Percentiles rank a stretch among this genome's conserved stretches.
These are phyloP conservation scores for Halcyon smyrnensis DNA, from an alignment of 2,797 vertebrate genomes.

Conservation along the genomic window DNA sequence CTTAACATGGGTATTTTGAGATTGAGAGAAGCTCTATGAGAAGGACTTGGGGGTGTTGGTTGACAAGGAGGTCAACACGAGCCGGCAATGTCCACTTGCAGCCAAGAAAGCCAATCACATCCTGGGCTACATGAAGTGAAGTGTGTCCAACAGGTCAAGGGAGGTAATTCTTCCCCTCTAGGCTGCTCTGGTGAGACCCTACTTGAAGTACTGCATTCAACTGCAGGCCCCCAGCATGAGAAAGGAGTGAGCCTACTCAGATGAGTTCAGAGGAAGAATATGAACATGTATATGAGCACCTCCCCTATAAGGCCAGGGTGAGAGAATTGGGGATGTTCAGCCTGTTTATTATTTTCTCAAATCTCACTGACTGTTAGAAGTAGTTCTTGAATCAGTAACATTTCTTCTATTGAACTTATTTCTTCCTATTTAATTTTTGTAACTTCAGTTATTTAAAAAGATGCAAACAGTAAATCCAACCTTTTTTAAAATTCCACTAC, in stretches of 20 bases:
- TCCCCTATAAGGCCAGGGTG: not conserved
- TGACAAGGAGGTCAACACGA: no score
- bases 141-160: not conserved
- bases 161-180: no score
- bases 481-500: conserved; percentile 28
- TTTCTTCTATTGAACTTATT: not conserved
- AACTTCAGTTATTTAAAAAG: not conserved
- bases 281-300: not conserved
- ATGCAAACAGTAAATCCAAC: not conserved
- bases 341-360: conserved; percentile 24
- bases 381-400: conserved; percentile 1
- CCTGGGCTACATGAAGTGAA: not conserved
- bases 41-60: not conserved
- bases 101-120: not conserved
- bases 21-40: not conserved
- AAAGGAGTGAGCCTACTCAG: not conserved
- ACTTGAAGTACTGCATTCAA: not conserved
- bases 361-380: conserved; percentile 31
- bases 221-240: not conserved
- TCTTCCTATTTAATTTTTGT: conserved; percentile 26
- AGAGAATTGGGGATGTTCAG: not conserved
- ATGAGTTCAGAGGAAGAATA: not conserved
- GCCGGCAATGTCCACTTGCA: not conserved
- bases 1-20: fast-evolving
- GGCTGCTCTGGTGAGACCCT: not conserved